A percentile compares a stretch with the other conserved stretches of the same genome.
phyloP scores from a whole-genome alignment of 2,888 invertebrate species.

The Ophion ventricosus region DNA sequence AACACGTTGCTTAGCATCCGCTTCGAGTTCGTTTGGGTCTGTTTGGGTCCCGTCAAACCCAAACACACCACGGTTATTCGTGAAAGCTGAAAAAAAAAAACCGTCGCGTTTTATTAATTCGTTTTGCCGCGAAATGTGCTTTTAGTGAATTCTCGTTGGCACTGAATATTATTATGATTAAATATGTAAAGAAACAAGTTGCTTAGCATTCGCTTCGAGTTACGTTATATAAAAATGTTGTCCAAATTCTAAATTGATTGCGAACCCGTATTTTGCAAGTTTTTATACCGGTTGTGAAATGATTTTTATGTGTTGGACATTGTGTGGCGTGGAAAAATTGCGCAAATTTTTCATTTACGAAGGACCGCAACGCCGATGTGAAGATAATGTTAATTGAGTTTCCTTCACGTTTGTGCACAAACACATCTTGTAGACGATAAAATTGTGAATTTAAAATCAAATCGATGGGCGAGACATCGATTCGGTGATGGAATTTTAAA shows the following conservation, averaged over 20 bases:
- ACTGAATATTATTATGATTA: slow-evolving; percentile 6
- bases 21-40: not conserved
- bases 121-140: slow-evolving; percentile 29
- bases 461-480: not conserved
- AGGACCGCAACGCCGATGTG: not conserved
- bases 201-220: slow-evolving; percentile 48
- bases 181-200: slow-evolving; percentile 35
- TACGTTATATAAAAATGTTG: slow-evolving; percentile 41
- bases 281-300: not conserved
- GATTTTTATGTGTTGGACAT: not conserved
- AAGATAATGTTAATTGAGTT: no score
- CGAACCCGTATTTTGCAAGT: not conserved
- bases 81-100: slow-evolving; percentile 6
- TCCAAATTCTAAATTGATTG: slow-evolving; percentile 6
- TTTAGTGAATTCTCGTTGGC: slow-evolving; percentile 44
- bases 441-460: not conserved
- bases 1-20: not conserved
- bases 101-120: slow-evolving; percentile 26
- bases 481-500: not conserved
- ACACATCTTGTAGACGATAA: not conserved
- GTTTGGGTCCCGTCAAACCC: not conserved
- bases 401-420: no score
- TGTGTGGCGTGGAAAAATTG: not conserved
- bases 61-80: not conserved
- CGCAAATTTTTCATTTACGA: not conserved